Evolutionary conservation across 53 echinoderm and acorn worm genomes (phyloP).

Genomic region (Zoroaster sp.): DNA sequence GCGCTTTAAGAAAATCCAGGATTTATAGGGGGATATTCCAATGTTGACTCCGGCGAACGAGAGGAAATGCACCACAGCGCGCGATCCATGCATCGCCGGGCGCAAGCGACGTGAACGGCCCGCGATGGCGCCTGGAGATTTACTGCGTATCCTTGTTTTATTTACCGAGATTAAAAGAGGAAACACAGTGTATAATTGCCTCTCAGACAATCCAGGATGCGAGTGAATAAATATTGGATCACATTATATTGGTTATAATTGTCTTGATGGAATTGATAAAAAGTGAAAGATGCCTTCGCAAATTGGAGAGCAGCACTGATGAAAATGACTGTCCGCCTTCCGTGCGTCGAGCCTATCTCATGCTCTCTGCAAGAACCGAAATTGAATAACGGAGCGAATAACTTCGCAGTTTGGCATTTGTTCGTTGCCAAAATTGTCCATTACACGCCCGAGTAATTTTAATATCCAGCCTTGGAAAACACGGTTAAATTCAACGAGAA

Average conservation of each 20-base stretch:
- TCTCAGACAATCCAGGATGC: conserved; percentile 15
- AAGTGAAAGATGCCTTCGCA: neutral
- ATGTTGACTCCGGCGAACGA: neutral
- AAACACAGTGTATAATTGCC: conserved; percentile 11
- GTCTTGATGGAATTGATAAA: conserved; percentile 3
- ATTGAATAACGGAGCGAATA: neutral
- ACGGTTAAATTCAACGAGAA: neutral
- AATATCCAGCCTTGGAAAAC: neutral
- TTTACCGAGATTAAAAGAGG: neutral
- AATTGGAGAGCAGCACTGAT: neutral
- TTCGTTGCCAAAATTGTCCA: neutral
- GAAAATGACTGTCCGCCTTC: neutral
- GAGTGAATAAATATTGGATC: conserved; percentile 5
- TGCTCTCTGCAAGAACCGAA: neutral
- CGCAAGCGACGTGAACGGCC: conserved; percentile 13
- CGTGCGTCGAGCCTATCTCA: neutral
- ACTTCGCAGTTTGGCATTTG: conserved; percentile 13
- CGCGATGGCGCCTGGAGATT: conserved; percentile 20
- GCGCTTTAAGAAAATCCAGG: conserved; percentile 6
- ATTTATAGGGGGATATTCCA: neutral
- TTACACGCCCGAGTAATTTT: conserved; percentile 16
- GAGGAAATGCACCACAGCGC: conserved; percentile 11
- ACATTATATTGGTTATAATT: conserved; percentile 17
- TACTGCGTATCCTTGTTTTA: conserved; percentile 8
- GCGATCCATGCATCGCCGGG: neutral